Evolutionary conservation across 2,797 vertebrate species (phyloP), one percentile per base, ranked within the genome.

Genomic region (Sebastes jordani): DNA sequence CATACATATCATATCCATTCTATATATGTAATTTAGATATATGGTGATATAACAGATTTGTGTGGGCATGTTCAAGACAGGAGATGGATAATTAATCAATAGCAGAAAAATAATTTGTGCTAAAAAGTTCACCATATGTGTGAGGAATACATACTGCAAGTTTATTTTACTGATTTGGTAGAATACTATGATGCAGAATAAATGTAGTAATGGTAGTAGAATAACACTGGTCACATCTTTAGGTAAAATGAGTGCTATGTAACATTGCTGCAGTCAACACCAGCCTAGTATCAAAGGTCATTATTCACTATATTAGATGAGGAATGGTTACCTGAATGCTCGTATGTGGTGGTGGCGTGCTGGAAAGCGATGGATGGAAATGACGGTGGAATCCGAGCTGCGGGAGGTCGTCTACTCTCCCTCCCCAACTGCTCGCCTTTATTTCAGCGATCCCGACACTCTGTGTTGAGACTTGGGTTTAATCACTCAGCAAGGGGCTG

Each of bases 401-500:
- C 69, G 54, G 89, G 91, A 82, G 80, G 80, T 83, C 54, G 42
- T 73, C 88, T 85, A 73, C 77, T 55, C 81, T 81, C 68, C 82
- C 84, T 78, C 69, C 76, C 88, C 92, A 89, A 94, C 84, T 94
- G 93, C 89, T 91, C 76, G 78, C 78, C 85, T 89, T 87, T 89
- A 83, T 88, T 86, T 89, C 85, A 38, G 29, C 63, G 34, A 84
- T 83, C 80, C 71, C 52, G 16, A 82, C 78, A 80, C 85, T 87
- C 79, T 69, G 32, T 88, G 83, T 85, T 70, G 90, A 85, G 92
- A 80, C 92, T 92, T 65, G 84, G 89, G 86, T 93, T 96, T 95
- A 95, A 96, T 95, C 95, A 95, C 95, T 93, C 94, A 93, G 94
- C 80, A 29, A 89, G 94, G 88, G 86, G 89, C 82, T 89, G 88